Conservation (phyloP, 2,797 vertebrate genomes). For the Platalea minor region DNA sequence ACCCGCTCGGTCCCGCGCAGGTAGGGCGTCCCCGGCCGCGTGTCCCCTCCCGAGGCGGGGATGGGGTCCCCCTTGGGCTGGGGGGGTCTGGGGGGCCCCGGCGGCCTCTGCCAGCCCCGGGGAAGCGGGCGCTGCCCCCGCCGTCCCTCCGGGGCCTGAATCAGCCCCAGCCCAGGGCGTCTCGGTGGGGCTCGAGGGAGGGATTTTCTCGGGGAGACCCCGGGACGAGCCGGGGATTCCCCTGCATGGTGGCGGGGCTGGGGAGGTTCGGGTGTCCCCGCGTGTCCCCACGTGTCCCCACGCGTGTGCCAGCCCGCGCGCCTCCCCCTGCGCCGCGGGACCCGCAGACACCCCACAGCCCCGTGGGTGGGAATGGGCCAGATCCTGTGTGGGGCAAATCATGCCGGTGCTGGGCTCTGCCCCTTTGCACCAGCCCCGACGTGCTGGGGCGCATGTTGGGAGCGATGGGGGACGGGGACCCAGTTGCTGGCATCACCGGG, state of each 20-base stretch:
- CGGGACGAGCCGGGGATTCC: neutral
- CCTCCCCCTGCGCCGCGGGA: neutral
- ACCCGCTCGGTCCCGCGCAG: neutral
- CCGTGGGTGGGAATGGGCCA: neutral
- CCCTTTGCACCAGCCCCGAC: accelerated
- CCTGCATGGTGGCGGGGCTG: neutral
- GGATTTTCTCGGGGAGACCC: neutral
- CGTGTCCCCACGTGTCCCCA: neutral
- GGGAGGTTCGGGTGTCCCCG: neutral
- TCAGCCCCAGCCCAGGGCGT: neutral
- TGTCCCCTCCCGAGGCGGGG: neutral
- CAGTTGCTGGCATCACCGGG: accelerated
- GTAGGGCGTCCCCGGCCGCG: neutral
- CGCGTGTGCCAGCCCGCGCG: accelerated
- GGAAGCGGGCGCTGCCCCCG: neutral
- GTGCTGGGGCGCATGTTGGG: accelerated
- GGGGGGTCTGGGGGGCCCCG: accelerated
- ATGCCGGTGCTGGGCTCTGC: neutral
- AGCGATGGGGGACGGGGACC: accelerated
- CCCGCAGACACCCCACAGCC: neutral
- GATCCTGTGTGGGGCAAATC: neutral
- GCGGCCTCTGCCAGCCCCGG: neutral
- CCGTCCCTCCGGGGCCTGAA: neutral
- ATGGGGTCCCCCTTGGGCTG: neutral
- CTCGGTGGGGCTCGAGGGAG: neutral